A percentile compares a stretch with the other conserved stretches of the same genome.
phyloP scores from a whole-genome alignment of 2,113 vertebrate genomes.

The Apteryx mantelli region DNA sequence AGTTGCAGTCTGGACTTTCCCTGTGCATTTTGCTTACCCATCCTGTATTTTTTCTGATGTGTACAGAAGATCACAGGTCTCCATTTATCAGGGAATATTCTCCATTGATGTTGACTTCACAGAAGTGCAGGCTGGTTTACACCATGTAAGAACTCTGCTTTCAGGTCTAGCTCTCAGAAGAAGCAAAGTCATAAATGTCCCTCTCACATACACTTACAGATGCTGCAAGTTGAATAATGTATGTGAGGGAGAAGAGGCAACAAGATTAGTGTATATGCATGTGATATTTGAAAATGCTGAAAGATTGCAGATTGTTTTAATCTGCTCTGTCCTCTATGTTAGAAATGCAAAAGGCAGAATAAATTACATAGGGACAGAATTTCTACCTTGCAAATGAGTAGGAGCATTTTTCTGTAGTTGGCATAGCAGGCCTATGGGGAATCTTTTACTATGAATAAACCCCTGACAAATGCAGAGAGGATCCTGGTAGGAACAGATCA shows the following conservation, averaged over 20 bases:
- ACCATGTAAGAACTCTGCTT: not conserved
- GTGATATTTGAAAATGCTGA: not conserved
- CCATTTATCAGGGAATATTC: not conserved
- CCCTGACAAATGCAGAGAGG: not conserved
- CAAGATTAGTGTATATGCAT: not conserved
- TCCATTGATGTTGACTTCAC: not conserved
- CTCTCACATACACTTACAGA: not conserved
- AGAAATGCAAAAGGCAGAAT: not conserved
- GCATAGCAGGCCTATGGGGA: not conserved
- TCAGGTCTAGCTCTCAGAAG: not conserved
- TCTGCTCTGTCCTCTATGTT: not conserved
- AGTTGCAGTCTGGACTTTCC: not conserved
- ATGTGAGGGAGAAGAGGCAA: not conserved
- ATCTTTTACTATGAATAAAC: slow-evolving; percentile 5
- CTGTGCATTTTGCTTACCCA: not conserved
- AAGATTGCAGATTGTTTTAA: not conserved
- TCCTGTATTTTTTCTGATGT: not conserved
- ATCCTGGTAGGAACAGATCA: not conserved
- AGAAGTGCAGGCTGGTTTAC: not conserved
- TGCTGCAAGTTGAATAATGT: not conserved
- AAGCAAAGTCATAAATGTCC: not conserved
- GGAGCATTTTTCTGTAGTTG: not conserved
- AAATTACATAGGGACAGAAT: not conserved
- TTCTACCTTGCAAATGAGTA: not conserved
- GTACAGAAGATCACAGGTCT: not conserved